Conservation (phyloP, 2,797 vertebrate species). For the Melanotaenia trifasciata region DNA sequence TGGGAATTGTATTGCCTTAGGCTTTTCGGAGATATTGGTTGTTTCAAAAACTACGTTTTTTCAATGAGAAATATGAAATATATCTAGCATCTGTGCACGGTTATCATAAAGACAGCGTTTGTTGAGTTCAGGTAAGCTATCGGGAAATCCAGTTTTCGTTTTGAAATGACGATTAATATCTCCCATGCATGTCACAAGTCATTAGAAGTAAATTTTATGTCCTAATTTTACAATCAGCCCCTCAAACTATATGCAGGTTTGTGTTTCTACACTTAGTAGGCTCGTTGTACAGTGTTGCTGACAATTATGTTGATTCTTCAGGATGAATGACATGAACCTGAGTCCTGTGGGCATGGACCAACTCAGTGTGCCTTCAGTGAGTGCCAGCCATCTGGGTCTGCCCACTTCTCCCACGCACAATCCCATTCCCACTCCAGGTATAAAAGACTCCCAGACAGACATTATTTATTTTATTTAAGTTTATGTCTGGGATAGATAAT, state of each 20-base stretch:
- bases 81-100: slow-evolving; percentile 9
- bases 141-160: background rate
- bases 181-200: background rate
- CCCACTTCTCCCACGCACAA: slow-evolving; percentile 95
- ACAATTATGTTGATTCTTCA: slow-evolving; percentile 56
- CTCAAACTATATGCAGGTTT: too few relatives aligned
- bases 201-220: background rate
- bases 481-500: too few relatives aligned
- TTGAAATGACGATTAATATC: too few relatives aligned
- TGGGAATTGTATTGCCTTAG: fast-evolving
- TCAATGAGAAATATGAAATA: slow-evolving; percentile 20
- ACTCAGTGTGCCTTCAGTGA: slow-evolving; percentile 93
- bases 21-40: background rate
- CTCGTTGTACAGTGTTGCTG: background rate
- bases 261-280: background rate
- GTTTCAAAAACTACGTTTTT: background rate
- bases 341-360: slow-evolving; percentile 98
- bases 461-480: too few relatives aligned
- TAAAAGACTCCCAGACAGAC: background rate
- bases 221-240: background rate
- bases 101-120: slow-evolving; percentile 32
- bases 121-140: slow-evolving; percentile 68
- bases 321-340: slow-evolving; percentile 99
- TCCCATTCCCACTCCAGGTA: slow-evolving; percentile 91
- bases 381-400: slow-evolving; percentile 92